phyloP scores from a whole-genome alignment of 1,140 invertebrate species.

The Cydia amplana region DNA sequence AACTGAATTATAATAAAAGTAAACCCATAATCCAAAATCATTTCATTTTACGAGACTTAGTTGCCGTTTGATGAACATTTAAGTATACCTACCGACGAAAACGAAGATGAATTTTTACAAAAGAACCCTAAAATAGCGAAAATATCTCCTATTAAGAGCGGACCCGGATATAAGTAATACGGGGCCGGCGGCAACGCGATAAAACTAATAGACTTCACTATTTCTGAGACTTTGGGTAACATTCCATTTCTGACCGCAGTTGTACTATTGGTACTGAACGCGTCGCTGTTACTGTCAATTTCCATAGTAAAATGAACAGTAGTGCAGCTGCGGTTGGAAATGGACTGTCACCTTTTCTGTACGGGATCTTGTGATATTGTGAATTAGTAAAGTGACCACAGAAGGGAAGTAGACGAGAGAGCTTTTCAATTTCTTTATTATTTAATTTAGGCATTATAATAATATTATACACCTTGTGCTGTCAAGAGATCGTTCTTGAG shows the following conservation, averaged over 20 bases:
- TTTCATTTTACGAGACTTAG: neutral
- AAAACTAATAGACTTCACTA: slow-evolving; percentile 14
- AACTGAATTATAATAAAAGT: too few species aligned
- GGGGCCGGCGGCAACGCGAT: slow-evolving; percentile 7
- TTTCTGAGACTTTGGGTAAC: slow-evolving; percentile 6
- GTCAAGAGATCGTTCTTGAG: too few species aligned
- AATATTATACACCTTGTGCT: too few species aligned
- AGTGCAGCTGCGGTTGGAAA: too few species aligned
- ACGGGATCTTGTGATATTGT: neutral
- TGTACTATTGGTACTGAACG: too few species aligned
- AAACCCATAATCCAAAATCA: neutral
- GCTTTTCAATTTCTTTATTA: too few species aligned
- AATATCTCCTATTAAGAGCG: neutral
- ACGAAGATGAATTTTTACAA: neutral
- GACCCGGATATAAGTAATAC: slow-evolving; percentile 7
- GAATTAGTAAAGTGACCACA: neutral
- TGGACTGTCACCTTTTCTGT: too few species aligned
- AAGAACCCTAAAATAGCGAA: neutral
- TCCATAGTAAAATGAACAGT: too few species aligned
- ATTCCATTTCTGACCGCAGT: too few species aligned
- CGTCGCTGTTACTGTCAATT: too few species aligned
- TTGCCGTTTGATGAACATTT: neutral
- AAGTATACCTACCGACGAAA: neutral
- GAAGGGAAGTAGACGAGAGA: neutral
- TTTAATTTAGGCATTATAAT: too few species aligned